Conservation (phyloP, 2,888 invertebrate genomes). For the Oligia fasciuncula region DNA sequence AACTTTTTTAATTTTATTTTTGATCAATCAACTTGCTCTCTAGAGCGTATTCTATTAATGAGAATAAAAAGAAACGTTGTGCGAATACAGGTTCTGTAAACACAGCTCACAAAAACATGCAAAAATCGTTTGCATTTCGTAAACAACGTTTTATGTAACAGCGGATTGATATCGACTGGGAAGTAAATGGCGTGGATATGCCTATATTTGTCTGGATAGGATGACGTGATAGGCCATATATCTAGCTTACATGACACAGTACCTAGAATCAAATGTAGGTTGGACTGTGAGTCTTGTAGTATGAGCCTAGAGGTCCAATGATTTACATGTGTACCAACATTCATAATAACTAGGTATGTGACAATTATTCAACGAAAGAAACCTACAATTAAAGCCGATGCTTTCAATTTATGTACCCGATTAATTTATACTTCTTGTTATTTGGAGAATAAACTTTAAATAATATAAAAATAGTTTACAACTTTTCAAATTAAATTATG, state of each 20-base stretch:
- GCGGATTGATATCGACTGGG: constrained; percentile 4
- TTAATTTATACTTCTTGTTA: background rate
- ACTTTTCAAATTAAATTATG: too few relatives aligned
- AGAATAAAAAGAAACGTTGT: constrained; percentile 26
- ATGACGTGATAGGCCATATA: background rate
- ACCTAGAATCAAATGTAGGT: background rate
- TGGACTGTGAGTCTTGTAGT: background rate
- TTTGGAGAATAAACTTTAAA: background rate
- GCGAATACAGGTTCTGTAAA: constrained; percentile 24
- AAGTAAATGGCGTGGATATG: background rate
- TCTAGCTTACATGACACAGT: constrained; percentile 4
- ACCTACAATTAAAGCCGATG: background rate
- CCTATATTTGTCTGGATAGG: background rate
- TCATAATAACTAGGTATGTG: background rate
- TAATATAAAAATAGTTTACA: too few relatives aligned
- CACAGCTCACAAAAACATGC: constrained; percentile 17
- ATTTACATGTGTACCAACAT: background rate
- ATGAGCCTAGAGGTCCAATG: background rate
- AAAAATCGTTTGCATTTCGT: constrained; percentile 8
- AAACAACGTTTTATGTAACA: constrained; percentile 24
- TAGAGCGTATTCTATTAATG: constrained; percentile 32
- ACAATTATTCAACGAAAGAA: background rate
- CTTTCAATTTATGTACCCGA: background rate
- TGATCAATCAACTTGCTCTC: constrained; percentile 37
- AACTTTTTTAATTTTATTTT: constrained; percentile 28